Percentiles rank a stretch among this genome's conserved stretches.
Conservation (phyloP, 2,797 vertebrate genomes). For the Urosaurus nigricauda region DNA sequence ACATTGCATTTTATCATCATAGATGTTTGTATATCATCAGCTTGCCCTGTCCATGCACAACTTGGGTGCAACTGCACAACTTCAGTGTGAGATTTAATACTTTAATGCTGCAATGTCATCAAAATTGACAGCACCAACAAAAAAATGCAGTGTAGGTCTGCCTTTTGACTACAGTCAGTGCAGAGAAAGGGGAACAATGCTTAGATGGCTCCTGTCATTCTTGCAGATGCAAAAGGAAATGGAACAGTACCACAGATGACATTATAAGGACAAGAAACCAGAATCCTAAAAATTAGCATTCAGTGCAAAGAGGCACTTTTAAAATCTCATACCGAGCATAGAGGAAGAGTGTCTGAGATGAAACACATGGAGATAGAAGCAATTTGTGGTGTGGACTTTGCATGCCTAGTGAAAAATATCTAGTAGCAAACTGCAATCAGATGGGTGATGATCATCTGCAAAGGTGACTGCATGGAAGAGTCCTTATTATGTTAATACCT, state of each 20-base stretch:
- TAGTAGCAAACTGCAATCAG: slow-evolving; percentile 9
- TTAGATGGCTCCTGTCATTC: not conserved
- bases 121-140: not conserved
- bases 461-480: not conserved
- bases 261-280: not conserved
- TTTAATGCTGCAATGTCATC: not conserved
- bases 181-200: not conserved
- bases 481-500: slow-evolving; percentile 69
- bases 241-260: not conserved
- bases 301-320: slow-evolving; percentile 15
- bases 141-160: not conserved
- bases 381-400: slow-evolving; percentile 19
- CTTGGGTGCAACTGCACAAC: not conserved
- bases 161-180: not conserved
- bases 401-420: slow-evolving; percentile 10
- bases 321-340: not conserved
- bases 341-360: slow-evolving; percentile 2
- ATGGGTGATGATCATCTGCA: slow-evolving; percentile 8
- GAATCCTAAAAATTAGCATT: not conserved
- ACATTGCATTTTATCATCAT: not conserved
- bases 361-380: not conserved
- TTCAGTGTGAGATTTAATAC: not conserved
- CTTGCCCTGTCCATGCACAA: too few species aligned
- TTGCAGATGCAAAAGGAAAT: slow-evolving; percentile 17
- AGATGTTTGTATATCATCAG: not conserved